Percentiles rank a stretch among this genome's conserved stretches.
phyloP scores from a whole-genome alignment of 1,140 invertebrate species.

The Agrilus planipennis region DNA sequence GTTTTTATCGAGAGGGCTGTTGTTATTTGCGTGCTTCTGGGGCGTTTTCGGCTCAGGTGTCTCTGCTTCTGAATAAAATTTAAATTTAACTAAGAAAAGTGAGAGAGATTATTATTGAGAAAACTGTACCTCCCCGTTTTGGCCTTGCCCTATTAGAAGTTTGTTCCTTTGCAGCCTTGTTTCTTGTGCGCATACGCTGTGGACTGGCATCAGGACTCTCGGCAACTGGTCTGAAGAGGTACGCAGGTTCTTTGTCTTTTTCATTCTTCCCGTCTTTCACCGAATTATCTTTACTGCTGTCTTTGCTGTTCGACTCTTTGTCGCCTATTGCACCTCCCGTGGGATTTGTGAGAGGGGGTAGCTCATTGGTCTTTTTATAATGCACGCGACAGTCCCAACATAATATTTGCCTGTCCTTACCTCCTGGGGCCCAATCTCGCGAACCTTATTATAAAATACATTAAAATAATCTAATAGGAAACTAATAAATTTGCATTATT shows the following conservation, averaged over 20 bases:
- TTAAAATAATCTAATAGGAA: neutral
- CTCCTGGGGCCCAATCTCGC: conserved; percentile 57
- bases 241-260: conserved; percentile 39
- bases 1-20: conserved; percentile 36
- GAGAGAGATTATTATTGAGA: too few species aligned
- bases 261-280: conserved; percentile 6
- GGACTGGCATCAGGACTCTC: conserved; percentile 68
- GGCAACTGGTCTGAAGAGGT: conserved; percentile 59
- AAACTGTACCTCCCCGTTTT: conserved; percentile 45
- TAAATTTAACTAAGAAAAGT: too few species aligned
- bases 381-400: conserved; percentile 74
- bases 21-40: conserved; percentile 27
- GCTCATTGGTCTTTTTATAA: conserved; percentile 73
- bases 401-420: conserved; percentile 62
- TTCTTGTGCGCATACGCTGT: conserved; percentile 77
- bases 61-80: too few species aligned
- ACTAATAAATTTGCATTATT: conserved; percentile 16
- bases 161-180: conserved; percentile 68
- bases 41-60: conserved; percentile 56
- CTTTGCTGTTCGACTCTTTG: conserved; percentile 20
- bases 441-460: conserved; percentile 18
- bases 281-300: conserved; percentile 9
- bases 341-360: conserved; percentile 42
- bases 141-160: conserved; percentile 35
- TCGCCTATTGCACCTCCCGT: conserved; percentile 15